These are phyloP conservation scores for Sycophila texana DNA, from an alignment of 2,888 invertebrate species.

Conservation along the genomic window DNA sequence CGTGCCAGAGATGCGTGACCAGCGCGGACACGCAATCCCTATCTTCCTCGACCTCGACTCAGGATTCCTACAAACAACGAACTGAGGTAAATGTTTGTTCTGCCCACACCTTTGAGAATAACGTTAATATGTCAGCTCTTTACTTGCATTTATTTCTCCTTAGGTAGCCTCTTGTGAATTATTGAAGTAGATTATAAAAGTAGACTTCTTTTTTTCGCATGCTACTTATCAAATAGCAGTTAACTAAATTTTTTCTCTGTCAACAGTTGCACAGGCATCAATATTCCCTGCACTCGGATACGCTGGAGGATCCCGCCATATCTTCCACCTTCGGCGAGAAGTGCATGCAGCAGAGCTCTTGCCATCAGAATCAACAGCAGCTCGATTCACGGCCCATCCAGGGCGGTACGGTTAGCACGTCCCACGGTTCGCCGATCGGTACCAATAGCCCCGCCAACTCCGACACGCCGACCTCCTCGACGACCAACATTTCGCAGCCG, in stretches of 20 bases:
- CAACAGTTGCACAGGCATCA: constrained; percentile 59
- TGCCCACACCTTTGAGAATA: too few species aligned
- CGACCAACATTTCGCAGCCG: constrained; percentile 69
- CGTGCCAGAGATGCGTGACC: constrained; percentile 69
- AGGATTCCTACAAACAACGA: constrained; percentile 69
- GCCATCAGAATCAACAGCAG: constrained; percentile 67
- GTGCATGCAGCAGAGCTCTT: constrained; percentile 66
- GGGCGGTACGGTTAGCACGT: constrained; percentile 90
- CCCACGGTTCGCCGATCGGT: constrained; percentile 84
- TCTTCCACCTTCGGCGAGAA: constrained; percentile 83
- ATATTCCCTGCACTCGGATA: constrained; percentile 68
- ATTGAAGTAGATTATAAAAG: not conserved
- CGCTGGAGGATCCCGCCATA: constrained; percentile 80
- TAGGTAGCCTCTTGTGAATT: too few species aligned
- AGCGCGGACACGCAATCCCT: constrained; percentile 69
- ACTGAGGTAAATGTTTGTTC: constrained; percentile 43
- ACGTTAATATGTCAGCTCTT: too few species aligned
- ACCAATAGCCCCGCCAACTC: constrained; percentile 78
- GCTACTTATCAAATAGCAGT: not conserved
- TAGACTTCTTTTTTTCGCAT: not conserved
- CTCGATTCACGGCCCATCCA: constrained; percentile 86
- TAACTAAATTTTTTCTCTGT: not conserved
- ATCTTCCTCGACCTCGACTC: constrained; percentile 60
- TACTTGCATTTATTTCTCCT: too few species aligned
- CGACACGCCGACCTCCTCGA: constrained; percentile 73